Percentiles rank a stretch among this genome's conserved stretches.
Conservation (phyloP, 64 coral and sea anemone genomes). For the Pocillopora damicornis region DNA sequence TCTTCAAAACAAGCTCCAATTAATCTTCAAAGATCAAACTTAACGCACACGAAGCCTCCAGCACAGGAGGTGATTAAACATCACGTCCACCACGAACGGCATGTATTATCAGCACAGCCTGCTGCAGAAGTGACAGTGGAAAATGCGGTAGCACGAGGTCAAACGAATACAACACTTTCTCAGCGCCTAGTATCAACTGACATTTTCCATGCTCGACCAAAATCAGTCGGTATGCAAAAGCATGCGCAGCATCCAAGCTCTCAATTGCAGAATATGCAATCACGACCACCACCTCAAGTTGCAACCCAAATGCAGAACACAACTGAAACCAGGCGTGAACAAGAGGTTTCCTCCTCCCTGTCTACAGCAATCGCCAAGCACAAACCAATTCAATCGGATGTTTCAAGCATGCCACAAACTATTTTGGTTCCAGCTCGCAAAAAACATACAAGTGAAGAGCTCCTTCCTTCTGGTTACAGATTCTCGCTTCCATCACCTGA, state of each 20-base stretch:
- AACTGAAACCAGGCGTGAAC: not conserved
- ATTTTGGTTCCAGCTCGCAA: constrained; percentile 24
- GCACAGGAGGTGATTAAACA: not conserved
- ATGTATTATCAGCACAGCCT: not conserved
- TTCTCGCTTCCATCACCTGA: constrained; percentile 30
- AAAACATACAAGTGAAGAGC: not conserved
- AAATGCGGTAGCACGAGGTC: not conserved
- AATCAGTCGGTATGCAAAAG: not conserved
- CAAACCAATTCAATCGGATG: not conserved
- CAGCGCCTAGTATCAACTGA: not conserved
- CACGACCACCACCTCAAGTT: not conserved
- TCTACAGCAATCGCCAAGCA: not conserved
- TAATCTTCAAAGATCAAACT: not conserved
- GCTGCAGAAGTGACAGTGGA: not conserved
- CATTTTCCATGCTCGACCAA: not conserved
- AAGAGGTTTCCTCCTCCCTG: not conserved
- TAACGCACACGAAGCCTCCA: not conserved
- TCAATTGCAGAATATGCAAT: not conserved
- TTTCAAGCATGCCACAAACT: not conserved
- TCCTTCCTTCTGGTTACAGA: constrained; percentile 25
- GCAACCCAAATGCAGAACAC: not conserved
- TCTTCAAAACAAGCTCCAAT: not conserved
- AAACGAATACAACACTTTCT: not conserved
- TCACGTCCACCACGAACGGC: not conserved
- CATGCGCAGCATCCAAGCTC: not conserved